Conservation (phyloP, 2,113 vertebrate species). For the Piaya cayana region DNA sequence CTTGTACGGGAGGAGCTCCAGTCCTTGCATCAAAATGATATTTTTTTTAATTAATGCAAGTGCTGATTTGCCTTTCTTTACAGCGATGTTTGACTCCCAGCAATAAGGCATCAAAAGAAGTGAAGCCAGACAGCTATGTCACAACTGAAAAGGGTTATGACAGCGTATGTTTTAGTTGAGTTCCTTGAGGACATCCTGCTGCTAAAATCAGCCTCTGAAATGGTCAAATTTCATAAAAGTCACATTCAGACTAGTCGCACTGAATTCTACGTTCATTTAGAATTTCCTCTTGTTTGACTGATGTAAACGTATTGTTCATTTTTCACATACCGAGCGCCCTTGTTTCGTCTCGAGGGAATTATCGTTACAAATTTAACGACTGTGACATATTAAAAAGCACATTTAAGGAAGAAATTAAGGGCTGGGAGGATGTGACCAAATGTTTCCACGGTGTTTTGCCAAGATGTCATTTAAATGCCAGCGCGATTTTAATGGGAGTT, state of each 20-base stretch:
- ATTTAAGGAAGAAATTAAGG: slow-evolving; percentile 79
- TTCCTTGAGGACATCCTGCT: slow-evolving; percentile 61
- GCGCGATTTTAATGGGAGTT: slow-evolving; percentile 25
- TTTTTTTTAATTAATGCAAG: neutral
- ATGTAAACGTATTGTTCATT: slow-evolving; percentile 77
- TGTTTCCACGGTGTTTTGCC: slow-evolving; percentile 75
- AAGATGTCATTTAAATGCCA: slow-evolving; percentile 74
- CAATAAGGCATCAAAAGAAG: slow-evolving; percentile 30
- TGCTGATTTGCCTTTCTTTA: neutral
- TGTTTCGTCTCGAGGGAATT: slow-evolving; percentile 78
- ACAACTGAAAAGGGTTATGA: slow-evolving; percentile 19
- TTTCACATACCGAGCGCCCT: slow-evolving; percentile 74
- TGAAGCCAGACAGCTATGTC: slow-evolving; percentile 21
- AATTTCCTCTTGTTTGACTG: slow-evolving; percentile 66
- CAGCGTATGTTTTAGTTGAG: slow-evolving; percentile 15
- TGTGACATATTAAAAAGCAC: slow-evolving; percentile 79
- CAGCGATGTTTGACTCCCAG: neutral
- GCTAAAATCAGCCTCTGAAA: slow-evolving; percentile 52
- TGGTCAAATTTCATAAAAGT: slow-evolving; percentile 51
- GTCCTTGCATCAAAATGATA: neutral
- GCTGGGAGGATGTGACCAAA: slow-evolving; percentile 75
- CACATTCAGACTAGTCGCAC: slow-evolving; percentile 60
- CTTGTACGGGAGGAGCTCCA: too few relatives aligned
- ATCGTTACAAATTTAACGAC: slow-evolving; percentile 77
- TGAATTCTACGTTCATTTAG: slow-evolving; percentile 71